Evolutionary conservation across 2,113 vertebrate genomes (phyloP), one percentile per base, ranked within the genome.

Genomic region (Columba janthina): DNA sequence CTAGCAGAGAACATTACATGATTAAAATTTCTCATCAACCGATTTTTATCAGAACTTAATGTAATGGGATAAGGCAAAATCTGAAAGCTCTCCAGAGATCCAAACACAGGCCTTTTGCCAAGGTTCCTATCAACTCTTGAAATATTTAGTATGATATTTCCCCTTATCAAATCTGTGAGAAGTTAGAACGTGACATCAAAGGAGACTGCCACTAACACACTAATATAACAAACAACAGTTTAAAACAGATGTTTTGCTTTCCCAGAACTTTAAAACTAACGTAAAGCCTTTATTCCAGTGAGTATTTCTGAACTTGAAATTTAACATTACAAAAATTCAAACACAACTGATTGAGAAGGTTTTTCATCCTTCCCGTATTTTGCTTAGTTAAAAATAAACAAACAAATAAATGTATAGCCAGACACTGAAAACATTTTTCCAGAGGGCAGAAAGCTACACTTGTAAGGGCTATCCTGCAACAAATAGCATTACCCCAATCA

Each of bases 401-500:
- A 90, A 78, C 2, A 57, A 69, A 29, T 2, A 74, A 42, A 57
- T 0, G 0, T 20, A 50, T 19, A 70, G 8, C 3, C 44, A 83
- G 58, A 86, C 74, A 83, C 4, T 5, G 5, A 56, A 69, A 83
- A 36, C 44, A 56, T 44, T 77, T 82, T 86, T 58, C 22, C 42
- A 74, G 34, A 73, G 14, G 10, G 5, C 6, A 76, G 16, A 42
- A 86, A 54, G 29, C 28, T 28, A 0, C 24, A 84, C 60, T 86
- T 89, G 11, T 67, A 84, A 89, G 29, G 10, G 38, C 12, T 65
- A 95, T 53, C 6, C 25, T 72, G 26, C 12, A 87, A 74, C 7
- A 92, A 88, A 57, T 42, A 72, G 40, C 21, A 46, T 8, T 74
- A 36, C 2, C 10, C 7, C 2, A 0, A 38, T 10, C 0, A 1